Evolutionary conservation across 2,113 vertebrate species (phyloP), one percentile per base, ranked within the genome.

Genomic region (Sturnus vulgaris): DNA sequence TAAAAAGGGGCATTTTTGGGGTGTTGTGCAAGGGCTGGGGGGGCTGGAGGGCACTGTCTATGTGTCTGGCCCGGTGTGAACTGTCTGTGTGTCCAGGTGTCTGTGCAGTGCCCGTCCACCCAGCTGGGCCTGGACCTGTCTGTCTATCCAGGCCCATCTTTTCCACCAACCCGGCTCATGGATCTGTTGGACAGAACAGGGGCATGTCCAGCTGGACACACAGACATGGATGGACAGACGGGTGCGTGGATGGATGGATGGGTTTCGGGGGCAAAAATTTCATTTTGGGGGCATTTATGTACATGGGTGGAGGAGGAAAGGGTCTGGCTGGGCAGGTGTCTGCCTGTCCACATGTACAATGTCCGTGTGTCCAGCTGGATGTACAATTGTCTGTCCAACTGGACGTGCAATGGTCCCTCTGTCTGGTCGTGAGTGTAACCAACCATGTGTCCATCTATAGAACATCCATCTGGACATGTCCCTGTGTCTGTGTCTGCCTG

Each of bases 101-200:
- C n/a, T 1, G 1, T 39, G 47, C 64, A 39, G 3, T n/a, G 24
- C 55, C 56, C 0, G 0, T 61, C 10, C 24, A 52, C 10, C 28
- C 39, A 9, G 46, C 46, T 44, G 53, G 25, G 13, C 11, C 30
- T 42, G 53, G 25, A 16, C 11, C 24, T 42, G 35, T 28, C 42
- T 0, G 1, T 49, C 60, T 30, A 17, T n/a, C 44, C 25, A 14
- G 37, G 14, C 63, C 37, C 46, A 33, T 18, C 11, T 31, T 18
- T 14, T 37, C 27, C 72, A 9, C 14, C 21, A 12, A 24, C 9
- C 17, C 2, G 0, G 15, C 10, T 11, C 30, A 24, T 6, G 20
- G 28, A 28, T 16, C 30, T 22, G 75, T 42, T 3, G 52, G 70
- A 24, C 30, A 10, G n/a, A 33, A 50, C 17, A 16, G 35, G n/a